Percentiles rank a stretch among this genome's conserved stretches.
Conservation (phyloP, 2,797 vertebrate species). For the Melopsittacus undulatus region DNA sequence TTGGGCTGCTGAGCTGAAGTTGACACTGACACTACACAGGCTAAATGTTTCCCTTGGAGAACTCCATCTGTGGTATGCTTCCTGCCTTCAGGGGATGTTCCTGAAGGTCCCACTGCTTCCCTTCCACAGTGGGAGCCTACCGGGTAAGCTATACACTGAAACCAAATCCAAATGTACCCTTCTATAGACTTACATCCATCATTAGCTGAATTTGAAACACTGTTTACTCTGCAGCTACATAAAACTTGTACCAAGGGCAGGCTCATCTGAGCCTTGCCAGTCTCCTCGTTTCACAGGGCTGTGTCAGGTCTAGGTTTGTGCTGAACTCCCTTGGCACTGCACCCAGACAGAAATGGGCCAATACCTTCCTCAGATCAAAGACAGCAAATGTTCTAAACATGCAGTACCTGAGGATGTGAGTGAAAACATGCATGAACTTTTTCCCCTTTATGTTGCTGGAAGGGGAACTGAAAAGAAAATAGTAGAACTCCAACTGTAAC, state of each 20-base stretch:
- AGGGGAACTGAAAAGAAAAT: rapidly evolving
- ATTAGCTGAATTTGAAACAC: background rate
- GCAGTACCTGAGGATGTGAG: background rate
- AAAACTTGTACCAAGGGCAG: background rate
- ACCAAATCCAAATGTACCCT: background rate
- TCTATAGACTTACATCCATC: rapidly evolving
- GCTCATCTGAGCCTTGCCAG: background rate
- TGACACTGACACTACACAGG: rapidly evolving
- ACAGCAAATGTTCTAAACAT: background rate
- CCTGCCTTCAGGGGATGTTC: background rate
- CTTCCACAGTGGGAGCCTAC: rapidly evolving
- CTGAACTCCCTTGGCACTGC: background rate
- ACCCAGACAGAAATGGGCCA: background rate
- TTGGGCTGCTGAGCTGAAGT: background rate
- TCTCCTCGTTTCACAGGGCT: background rate
- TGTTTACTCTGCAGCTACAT: background rate
- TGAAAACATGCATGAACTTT: background rate
- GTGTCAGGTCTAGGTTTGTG: background rate
- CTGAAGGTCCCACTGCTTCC: background rate
- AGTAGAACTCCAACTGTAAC: background rate
- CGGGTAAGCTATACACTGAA: background rate
- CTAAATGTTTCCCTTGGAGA: background rate
- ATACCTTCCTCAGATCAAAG: background rate
- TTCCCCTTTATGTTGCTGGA: background rate
- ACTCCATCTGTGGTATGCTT: rapidly evolving